These are phyloP conservation scores for Neogobius melanostomus DNA, from an alignment of 2,113 vertebrate genomes.

Conservation along the genomic window DNA sequence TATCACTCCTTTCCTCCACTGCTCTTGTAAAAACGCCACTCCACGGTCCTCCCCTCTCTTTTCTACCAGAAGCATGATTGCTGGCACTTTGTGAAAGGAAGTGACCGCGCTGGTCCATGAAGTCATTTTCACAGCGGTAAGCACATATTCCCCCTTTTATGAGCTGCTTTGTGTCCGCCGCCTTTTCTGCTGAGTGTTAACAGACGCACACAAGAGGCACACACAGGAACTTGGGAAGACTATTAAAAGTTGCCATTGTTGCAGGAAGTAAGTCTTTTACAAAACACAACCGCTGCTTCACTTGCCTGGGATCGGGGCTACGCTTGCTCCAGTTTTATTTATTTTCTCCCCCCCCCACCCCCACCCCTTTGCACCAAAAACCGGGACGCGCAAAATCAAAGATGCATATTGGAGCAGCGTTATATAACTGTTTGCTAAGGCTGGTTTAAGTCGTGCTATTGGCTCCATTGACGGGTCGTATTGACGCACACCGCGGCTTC, in stretches of 20 bases:
- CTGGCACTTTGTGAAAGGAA: neutral
- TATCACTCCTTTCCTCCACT: no score
- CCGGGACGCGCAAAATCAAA: conserved; percentile 8
- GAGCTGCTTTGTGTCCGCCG: neutral
- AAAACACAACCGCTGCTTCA: conserved; percentile 16
- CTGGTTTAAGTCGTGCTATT: conserved; percentile 29
- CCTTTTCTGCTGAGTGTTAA: conserved; percentile 2
- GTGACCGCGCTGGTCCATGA: neutral
- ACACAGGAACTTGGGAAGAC: conserved; percentile 5
- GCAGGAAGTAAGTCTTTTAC: conserved; percentile 32
- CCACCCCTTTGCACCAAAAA: neutral
- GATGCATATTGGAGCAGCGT: conserved; percentile 10
- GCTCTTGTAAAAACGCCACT: neutral
- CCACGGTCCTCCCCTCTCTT: no score
- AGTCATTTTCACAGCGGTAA: neutral
- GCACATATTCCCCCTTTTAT: conserved; percentile 3
- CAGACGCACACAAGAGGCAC: neutral
- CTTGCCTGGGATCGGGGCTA: conserved; percentile 4
- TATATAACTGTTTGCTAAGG: conserved; percentile 31
- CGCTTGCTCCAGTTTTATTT: conserved; percentile 24
- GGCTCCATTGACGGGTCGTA: conserved; percentile 31
- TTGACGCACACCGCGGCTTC: conserved; percentile 26
- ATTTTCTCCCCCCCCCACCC: neutral
- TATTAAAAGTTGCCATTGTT: conserved; percentile 31
- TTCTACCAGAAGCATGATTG: neutral